Percentiles rank a stretch among this genome's conserved stretches.
phyloP scores from a whole-genome alignment of 2,888 invertebrate species.

The Loripinus fragilis region DNA sequence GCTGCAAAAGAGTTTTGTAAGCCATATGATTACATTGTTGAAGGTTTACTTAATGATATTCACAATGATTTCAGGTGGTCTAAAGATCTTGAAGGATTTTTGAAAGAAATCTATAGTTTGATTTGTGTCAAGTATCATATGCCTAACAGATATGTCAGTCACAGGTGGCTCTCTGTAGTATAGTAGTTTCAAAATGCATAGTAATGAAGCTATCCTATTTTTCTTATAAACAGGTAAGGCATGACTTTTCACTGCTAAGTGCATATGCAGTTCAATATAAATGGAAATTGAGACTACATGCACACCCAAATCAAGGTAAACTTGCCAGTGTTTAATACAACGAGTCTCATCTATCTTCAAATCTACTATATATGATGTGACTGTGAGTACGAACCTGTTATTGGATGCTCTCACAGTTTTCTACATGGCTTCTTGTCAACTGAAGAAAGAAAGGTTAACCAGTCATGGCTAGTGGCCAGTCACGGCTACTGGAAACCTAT shows the following conservation, averaged over 20 bases:
- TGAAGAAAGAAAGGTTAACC: conserved; percentile 17
- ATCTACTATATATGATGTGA: conserved; percentile 53
- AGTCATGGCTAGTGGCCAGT: conserved; percentile 19
- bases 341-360: too few relatives aligned
- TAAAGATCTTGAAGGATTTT: conserved; percentile 44
- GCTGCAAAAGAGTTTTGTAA: conserved; percentile 63
- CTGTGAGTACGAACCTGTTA: conserved; percentile 40
- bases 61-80: conserved; percentile 65
- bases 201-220: too few relatives aligned
- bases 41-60: conserved; percentile 55
- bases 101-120: conserved; percentile 50
- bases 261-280: too few relatives aligned
- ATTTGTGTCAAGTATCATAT: conserved; percentile 45
- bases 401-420: conserved; percentile 47
- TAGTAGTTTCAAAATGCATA: conserved; percentile 50
- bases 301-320: too few relatives aligned
- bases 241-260: conserved; percentile 2
- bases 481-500: conserved; percentile 32
- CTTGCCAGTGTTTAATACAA: too few relatives aligned
- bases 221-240: too few relatives aligned
- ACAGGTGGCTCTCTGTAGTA: conserved; percentile 65
- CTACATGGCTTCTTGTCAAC: conserved; percentile 23
- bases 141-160: conserved; percentile 53
- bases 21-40: conserved; percentile 52
- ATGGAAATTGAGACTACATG: too few relatives aligned